phyloP scores from a whole-genome alignment of 2,113 vertebrate genomes.

The mouse (Mus musculus) region DNA sequence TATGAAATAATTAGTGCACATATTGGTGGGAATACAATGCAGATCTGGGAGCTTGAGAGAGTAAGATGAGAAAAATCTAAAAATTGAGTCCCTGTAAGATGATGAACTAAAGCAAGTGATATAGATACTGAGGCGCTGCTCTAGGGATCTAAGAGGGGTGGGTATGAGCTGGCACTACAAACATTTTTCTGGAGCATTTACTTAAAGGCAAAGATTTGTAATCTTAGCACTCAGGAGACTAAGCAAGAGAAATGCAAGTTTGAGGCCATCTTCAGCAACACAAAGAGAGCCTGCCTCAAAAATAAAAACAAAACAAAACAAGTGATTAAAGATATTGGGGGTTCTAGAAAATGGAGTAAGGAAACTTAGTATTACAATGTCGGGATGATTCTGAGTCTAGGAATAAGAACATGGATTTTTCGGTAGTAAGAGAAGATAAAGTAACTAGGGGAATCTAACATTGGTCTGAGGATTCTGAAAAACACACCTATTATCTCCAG shows the following conservation, averaged over 20 bases:
- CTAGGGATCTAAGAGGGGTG: constrained; percentile 9
- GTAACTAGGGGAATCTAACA: constrained; percentile 16
- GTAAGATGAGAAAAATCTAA: not conserved
- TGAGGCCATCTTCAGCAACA: not conserved
- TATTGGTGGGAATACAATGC: not conserved
- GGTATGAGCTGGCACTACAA: not conserved
- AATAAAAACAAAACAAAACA: not conserved
- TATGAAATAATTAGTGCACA: constrained; percentile 47
- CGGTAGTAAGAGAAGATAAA: constrained; percentile 42
- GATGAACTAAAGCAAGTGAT: not conserved
- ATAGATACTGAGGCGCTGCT: constrained; percentile 37
- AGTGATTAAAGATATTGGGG: constrained; percentile 33
- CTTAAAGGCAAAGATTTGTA: constrained; percentile 18
- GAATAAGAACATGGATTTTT: constrained; percentile 20
- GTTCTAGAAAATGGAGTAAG: not conserved
- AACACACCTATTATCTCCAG: constrained; percentile 30
- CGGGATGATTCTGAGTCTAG: constrained; percentile 26
- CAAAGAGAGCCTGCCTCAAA: not conserved
- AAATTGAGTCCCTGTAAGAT: constrained; percentile 41
- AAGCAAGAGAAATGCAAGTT: not conserved
- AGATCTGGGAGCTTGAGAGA: constrained; percentile 16
- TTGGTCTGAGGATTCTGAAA: not conserved
- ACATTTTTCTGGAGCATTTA: not conserved
- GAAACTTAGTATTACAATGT: constrained; percentile 19
- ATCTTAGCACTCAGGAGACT: not conserved